Base-by-base conservation (phyloP, 2,113 vertebrate genomes). In the Nothobranchius furzeri region DNA sequence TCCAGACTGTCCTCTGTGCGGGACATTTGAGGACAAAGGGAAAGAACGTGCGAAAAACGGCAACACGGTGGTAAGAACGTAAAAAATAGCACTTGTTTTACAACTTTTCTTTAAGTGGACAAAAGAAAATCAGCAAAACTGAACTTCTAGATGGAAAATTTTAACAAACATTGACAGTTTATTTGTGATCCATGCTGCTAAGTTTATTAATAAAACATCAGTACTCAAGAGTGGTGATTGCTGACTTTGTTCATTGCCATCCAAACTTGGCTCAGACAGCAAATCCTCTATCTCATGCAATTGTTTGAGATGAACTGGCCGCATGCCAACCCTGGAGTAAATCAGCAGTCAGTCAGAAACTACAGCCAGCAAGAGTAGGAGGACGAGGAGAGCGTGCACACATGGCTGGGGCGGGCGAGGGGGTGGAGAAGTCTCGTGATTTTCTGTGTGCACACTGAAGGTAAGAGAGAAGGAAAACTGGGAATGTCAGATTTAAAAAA, bases 201-300 rank as follows among this genome's bases (percentile, higher is more conserved):
- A 9, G 37, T 40, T 40, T 40, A 7, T 7, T 40, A 7, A 40
- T 45, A 45, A 45, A 60, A 74, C 48, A 55, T 65, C 43, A 46
- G 20, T 25, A 20, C 43, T 59, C 7, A 68, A 84, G 81, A 81
- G 75, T 75, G 86, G 84, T 75, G 82, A 68, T 82, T 79, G 82
- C 79, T 77, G 71, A 89, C 85, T 90, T 92, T 92, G 91, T 91
- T 94, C 92, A 91, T 88, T 90, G 85, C 88, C 86, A 84, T 87
- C 87, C 79, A 89, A 89, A 90, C 86, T 91, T 88, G 85, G 89
- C 90, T 89, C 78, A 37, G 11, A 36, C 49, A 69, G 78, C 52
- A 58, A 25, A 75, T 81, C 76, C 85, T 79, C 82, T 57, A 84
- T 81, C 89, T 89, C 86, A 54, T 78, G 83, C 83, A 82, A 90